Percentiles rank a stretch among this genome's conserved stretches.
These are phyloP conservation scores for Chelmon rostratus DNA, from an alignment of 2,797 vertebrate species.

Conservation along the genomic window DNA sequence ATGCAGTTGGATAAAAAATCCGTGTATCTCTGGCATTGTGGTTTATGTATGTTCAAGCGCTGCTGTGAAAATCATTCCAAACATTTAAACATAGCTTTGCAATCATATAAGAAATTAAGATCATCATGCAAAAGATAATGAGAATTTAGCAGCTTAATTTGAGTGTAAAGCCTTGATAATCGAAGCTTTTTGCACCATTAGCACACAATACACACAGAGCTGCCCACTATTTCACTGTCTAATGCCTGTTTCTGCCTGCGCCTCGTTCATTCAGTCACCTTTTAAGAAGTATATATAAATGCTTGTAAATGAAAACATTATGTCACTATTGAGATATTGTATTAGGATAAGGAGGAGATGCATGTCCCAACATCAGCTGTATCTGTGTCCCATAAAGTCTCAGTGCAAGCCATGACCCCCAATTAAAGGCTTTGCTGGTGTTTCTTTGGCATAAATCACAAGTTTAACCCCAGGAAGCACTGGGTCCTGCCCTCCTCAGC, in stretches of 20 bases:
- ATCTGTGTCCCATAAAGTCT: conserved; percentile 61
- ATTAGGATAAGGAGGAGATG: background rate
- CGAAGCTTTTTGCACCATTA: background rate
- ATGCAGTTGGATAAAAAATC: background rate
- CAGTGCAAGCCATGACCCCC: conserved; percentile 49
- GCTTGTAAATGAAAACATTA: background rate
- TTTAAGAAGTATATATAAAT: background rate
- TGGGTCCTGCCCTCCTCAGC: conserved; percentile 75
- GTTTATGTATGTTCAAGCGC: background rate
- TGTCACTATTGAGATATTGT: background rate
- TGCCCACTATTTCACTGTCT: background rate
- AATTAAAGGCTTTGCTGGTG: conserved; percentile 73
- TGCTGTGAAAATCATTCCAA: background rate
- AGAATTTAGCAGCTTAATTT: background rate
- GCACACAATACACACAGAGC: background rate
- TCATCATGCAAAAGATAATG: background rate
- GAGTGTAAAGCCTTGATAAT: background rate
- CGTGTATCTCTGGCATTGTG: background rate
- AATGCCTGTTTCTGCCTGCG: background rate
- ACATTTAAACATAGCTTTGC: background rate
- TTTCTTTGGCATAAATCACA: conserved; percentile 77
- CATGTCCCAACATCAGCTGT: conserved; percentile 27
- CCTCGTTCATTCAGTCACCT: background rate
- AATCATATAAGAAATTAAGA: background rate
- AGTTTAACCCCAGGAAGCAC: conserved; percentile 68